Base-by-base conservation (phyloP, 35 echinoderm and acorn worm genomes). In the Acanthaster planci region DNA sequence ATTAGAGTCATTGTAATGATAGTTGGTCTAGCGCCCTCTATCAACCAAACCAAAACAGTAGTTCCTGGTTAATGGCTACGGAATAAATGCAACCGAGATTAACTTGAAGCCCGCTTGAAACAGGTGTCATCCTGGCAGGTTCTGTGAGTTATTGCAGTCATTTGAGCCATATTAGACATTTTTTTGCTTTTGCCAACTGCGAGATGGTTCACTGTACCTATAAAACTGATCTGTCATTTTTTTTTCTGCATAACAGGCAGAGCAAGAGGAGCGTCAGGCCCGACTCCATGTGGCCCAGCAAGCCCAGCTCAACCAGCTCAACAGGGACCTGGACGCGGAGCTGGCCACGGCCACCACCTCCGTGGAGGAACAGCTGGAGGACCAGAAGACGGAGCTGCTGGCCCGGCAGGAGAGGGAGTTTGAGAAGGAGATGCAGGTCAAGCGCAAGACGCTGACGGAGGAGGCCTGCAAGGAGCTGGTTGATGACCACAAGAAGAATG, bases 381-480 rank as follows among this genome's bases (percentile, higher is more conserved):
- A 82, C 1, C 90, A 97, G 80, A 97, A 97, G 67, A 72, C 84
- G n/a, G 84, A 81, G 34, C 18, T 97, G 27, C 60, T 93, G 52
- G 5, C 34, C 1, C 84, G 86, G 80, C 67, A 90, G 42, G 56
- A 90, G 67, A 75, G 84, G 34, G 91, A 88, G 0, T 97, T 92
- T 82, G 84, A 97, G 84, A 97, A 97, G 77, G 95, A 97, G 80
- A 90, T 97, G 87, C 56, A 93, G 9, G 57, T 97, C 38, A 97
- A 93, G 91, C 89, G 86, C 50, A 97, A 90, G 59, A 64, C 93
- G 21, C 78, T 97, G 19, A 60, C 87, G 1, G 84, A 97, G 36
- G 95, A 97, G 9, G 56, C 93, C 37, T 80, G 44, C 32, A 90
- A 93, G 67, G 91, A 90, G 51, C 15, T 97, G 19, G 67, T 97